Conservation (phyloP, 1,140 invertebrate species). For the Tetramorium alpestre region DNA sequence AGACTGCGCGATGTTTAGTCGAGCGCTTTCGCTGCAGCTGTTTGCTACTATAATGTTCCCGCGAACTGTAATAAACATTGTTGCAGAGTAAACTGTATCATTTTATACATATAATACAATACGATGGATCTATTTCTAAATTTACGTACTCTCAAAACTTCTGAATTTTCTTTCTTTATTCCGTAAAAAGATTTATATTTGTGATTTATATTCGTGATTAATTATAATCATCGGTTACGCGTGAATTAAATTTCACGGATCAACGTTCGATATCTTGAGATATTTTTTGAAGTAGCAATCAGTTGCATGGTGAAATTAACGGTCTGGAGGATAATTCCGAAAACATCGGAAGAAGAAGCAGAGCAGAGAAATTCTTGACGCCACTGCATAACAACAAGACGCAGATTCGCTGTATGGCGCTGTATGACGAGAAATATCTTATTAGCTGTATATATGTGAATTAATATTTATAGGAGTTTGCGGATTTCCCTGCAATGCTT, state of each 20-base stretch:
- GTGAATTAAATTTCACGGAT: not conserved
- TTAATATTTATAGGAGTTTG: conserved; percentile 10
- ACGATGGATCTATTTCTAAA: not conserved
- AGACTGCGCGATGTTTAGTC: not conserved
- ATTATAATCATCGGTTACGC: not conserved
- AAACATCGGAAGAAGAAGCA: not conserved
- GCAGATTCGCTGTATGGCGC: not conserved
- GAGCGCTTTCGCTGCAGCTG: not conserved
- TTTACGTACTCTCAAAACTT: not conserved
- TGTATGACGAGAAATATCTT: not conserved
- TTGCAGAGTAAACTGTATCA: not conserved
- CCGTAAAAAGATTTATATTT: not conserved
- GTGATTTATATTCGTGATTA: not conserved
- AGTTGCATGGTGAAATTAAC: not conserved
- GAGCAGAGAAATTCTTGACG: not conserved
- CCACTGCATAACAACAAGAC: not conserved
- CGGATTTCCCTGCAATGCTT: not conserved
- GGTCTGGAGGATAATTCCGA: not conserved
- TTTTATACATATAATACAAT: not conserved
- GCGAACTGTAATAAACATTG: not conserved
- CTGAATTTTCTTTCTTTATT: not conserved
- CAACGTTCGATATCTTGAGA: not conserved
- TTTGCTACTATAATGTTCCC: not conserved
- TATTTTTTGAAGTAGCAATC: not conserved
- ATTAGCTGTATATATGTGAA: conserved; percentile 12